A percentile compares a stretch with the other conserved stretches of the same genome.
Conservation (phyloP, 23 tunicate species). For the Trididemnum nubilum region DNA sequence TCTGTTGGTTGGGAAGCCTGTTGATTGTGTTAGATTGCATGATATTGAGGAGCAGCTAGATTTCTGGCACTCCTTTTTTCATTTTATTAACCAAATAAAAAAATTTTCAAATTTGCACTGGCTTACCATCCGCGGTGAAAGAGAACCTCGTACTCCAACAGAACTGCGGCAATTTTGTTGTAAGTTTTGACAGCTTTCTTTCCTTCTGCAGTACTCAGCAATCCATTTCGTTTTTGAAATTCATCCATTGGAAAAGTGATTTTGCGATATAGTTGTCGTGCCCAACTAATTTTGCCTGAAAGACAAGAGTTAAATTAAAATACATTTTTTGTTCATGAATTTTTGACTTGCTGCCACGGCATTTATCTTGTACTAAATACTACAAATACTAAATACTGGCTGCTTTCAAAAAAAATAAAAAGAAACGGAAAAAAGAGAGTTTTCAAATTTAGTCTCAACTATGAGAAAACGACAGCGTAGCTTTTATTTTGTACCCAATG, state of each 20-base stretch:
- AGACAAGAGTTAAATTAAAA: background rate
- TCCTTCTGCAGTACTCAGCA: conserved; percentile 72
- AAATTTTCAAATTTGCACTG: too few relatives aligned
- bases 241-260: conserved; percentile 78
- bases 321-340: background rate
- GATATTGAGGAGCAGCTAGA: too few relatives aligned
- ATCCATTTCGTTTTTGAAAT: conserved; percentile 56
- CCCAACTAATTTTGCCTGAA: conserved; percentile 91
- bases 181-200: conserved; percentile 82
- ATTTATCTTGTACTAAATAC: background rate
- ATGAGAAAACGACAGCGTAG: too few relatives aligned
- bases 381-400: background rate
- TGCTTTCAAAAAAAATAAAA: background rate
- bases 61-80: too few relatives aligned
- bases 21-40: too few relatives aligned
- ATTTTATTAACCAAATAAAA: too few relatives aligned
- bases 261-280: conserved; percentile 85
- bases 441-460: too few relatives aligned
- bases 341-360: background rate
- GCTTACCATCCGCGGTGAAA: conserved; percentile 95
- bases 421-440: background rate
- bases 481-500: too few relatives aligned
- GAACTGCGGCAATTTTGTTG: conserved; percentile 86
- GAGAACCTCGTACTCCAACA: conserved; percentile 95
- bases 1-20: too few relatives aligned